These are phyloP conservation scores for Zapus hudsonius DNA, from an alignment of 2,113 vertebrate genomes.

Conservation along the genomic window DNA sequence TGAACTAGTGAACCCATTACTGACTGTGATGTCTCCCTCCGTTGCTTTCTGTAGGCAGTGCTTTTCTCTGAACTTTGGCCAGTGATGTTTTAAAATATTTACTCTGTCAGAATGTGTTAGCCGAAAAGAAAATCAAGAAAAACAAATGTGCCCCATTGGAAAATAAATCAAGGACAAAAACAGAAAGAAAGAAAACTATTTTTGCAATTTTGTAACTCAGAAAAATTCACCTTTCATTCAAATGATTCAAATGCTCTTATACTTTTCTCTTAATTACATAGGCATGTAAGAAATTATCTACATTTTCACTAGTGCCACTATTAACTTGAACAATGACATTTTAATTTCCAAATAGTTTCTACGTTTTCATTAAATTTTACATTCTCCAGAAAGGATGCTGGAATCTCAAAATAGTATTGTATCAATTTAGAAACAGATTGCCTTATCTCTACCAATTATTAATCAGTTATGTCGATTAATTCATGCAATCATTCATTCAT, in stretches of 20 bases:
- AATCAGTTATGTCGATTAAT: background rate
- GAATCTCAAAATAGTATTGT: background rate
- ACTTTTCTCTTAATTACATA: background rate
- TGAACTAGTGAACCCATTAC: conserved; percentile 4
- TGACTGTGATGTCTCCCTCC: background rate
- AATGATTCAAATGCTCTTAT: background rate
- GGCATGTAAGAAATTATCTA: background rate
- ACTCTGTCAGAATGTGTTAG: conserved; percentile 24
- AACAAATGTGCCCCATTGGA: background rate
- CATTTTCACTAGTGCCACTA: background rate
- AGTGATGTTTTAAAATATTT: conserved; percentile 59
- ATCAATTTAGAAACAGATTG: background rate
- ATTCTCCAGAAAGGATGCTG: background rate
- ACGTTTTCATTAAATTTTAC: background rate
- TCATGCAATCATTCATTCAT: background rate
- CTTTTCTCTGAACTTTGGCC: conserved; percentile 63
- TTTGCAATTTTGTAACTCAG: background rate
- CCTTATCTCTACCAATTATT: background rate
- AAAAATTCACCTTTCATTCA: background rate
- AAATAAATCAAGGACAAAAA: background rate
- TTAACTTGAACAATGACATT: background rate
- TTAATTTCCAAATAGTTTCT: background rate
- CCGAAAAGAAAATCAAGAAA: background rate
- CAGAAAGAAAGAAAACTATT: background rate
- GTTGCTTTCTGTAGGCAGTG: background rate